Evolutionary conservation across 1,140 invertebrate species (phyloP).

Genomic region (Bemisia tabaci): DNA sequence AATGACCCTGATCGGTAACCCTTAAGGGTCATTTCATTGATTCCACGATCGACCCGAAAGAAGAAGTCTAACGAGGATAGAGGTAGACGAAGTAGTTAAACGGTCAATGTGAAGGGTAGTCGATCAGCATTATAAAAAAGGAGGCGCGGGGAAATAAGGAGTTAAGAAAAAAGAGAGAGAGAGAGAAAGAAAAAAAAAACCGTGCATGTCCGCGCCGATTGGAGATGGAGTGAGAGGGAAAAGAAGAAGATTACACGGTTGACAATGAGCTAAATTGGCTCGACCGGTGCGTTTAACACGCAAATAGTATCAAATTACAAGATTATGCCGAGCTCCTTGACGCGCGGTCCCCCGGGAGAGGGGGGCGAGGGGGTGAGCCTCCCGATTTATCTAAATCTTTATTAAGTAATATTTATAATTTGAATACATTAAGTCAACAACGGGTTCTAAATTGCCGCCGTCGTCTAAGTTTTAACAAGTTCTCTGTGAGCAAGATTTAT

Average conservation of each 20-base stretch:
- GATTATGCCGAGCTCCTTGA: neutral
- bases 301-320: neutral
- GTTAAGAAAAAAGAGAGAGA: neutral
- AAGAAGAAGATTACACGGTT: neutral
- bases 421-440: neutral
- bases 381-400: neutral
- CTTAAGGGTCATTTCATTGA: no score
- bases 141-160: neutral
- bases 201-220: neutral
- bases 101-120: no score
- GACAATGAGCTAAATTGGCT: neutral
- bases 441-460: neutral
- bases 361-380: neutral
- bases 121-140: no score
- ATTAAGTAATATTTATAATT: constrained; percentile 1
- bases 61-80: no score
- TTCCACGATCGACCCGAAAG: no score
- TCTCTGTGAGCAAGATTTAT: neutral
- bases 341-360: neutral
- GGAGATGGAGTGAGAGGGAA: neutral
- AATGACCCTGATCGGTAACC: no score
- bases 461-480: neutral
- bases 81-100: no score
- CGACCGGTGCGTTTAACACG: neutral
- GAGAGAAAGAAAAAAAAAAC: neutral